Conservation (phyloP, 2,113 vertebrate species). For the Colinus virginianus region DNA sequence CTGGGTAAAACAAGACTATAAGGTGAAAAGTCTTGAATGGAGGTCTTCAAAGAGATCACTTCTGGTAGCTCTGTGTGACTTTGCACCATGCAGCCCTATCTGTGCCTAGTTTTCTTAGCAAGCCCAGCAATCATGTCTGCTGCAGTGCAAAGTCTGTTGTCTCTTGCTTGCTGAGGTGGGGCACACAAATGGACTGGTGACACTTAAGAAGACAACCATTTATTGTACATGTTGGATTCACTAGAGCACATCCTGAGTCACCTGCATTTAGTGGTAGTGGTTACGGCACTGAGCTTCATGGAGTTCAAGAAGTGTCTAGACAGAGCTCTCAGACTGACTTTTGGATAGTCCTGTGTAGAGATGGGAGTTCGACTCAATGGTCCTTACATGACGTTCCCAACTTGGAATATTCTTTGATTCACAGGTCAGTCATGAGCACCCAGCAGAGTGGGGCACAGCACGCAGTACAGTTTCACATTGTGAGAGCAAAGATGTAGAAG, state of each 20-base stretch:
- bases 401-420: neutral
- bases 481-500: neutral
- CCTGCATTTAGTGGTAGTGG: neutral
- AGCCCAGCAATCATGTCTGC: neutral
- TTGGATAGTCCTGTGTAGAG: too few relatives aligned
- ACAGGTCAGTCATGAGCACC: rapidly evolving
- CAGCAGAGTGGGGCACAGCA: neutral
- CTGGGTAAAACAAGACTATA: neutral
- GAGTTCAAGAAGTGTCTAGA: too few relatives aligned
- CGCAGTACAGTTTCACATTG: neutral
- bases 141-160: neutral
- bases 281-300: too few relatives aligned
- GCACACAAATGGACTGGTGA: neutral
- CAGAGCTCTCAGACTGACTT: too few relatives aligned
- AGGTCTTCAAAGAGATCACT: neutral
- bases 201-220: neutral
- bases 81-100: neutral
- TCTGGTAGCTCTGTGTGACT: neutral
- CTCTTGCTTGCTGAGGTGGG: neutral
- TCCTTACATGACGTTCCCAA: too few relatives aligned
- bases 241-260: neutral
- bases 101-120: too few relatives aligned
- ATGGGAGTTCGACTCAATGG: too few relatives aligned
- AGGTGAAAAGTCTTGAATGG: neutral
- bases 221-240: neutral